Evolutionary conservation across 2,797 vertebrate genomes (phyloP), one percentile per base, ranked within the genome.

Genomic region (Siniperca scherzeri): DNA sequence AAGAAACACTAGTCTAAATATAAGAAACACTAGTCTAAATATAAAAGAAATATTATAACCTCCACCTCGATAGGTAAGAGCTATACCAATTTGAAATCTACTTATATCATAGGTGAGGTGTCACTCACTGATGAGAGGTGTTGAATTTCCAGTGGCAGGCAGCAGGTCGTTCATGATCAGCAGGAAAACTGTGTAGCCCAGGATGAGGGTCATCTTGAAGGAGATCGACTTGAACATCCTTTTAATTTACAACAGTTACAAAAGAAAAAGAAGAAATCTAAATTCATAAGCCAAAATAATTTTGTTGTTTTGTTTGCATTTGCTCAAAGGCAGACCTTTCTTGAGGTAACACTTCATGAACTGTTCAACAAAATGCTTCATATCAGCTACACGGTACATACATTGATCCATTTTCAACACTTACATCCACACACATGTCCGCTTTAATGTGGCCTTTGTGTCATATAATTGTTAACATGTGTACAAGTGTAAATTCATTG

Each of bases 141-240:
- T 95, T 46, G 66, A 88, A 50, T 91, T 92, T 25, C 95, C 94
- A 0, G 94, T 95, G 73, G 56, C 12, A 0, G 96, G 96, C 69
- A 96, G 91, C 81, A 97, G 66, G 80, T 96, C 88, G 1, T 95
- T 97, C 94, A 96, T 95, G 64, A 95, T 94, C 80, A 96, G 92
- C 72, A 96, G 91, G 86, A 97, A 97, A 48, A 97, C 88, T 0
- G 94, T 96, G 92, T 96, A 97, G 57, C 95, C 96, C 83, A 97
- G 86, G 67, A 96, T 95, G 50, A 96, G 94, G 25, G 95, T 96
- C 90, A 96, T 96, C 92, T 97, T 96, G 83, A 97, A 96, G 48
- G 95, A 78, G 3, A 27, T 27, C 27, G 27, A 27, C 27, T 27
- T 27, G 27, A 27, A 27, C 27, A 27, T 27, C 27, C 27, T 27